Evolutionary conservation across 1,140 invertebrate genomes (phyloP).

Genomic region (Portunus trituberculatus): DNA sequence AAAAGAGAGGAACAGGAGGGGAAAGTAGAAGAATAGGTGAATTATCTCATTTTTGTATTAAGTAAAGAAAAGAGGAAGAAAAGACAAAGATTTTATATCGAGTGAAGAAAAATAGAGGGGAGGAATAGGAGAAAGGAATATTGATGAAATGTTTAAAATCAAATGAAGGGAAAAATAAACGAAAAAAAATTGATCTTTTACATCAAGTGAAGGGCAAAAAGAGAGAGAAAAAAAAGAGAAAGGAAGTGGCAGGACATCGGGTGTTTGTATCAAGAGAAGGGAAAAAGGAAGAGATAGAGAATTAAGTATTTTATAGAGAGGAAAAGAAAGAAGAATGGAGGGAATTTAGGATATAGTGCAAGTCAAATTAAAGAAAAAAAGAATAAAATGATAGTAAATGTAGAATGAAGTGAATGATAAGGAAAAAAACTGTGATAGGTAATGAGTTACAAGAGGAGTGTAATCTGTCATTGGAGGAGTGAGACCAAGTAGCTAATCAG

Average conservation of each 20-base stretch:
- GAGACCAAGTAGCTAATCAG: no score
- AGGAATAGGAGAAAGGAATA: not conserved
- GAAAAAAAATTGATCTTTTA: not conserved
- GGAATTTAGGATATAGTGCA: no score
- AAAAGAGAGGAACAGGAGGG: not conserved
- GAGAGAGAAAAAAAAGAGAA: not conserved
- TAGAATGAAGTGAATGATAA: no score
- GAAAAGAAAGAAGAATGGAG: not conserved
- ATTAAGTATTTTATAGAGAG: not conserved
- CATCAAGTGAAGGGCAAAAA: no score
- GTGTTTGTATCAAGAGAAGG: no score
- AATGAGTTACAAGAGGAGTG: no score
- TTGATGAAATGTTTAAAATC: not conserved
- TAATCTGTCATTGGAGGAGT: no score
- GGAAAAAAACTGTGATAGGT: no score
- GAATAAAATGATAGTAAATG: not conserved
- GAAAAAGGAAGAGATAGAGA: not conserved
- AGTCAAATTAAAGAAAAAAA: no score
- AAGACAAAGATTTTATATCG: not conserved
- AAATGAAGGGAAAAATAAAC: no score
- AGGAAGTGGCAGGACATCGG: no score
- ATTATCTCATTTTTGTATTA: no score
- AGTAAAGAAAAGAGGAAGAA: not conserved
- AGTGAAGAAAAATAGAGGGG: not conserved
- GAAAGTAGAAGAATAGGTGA: not conserved